These are phyloP conservation scores for Eupithecia dodoneata DNA, from an alignment of 2,888 invertebrate genomes.

Conservation along the genomic window DNA sequence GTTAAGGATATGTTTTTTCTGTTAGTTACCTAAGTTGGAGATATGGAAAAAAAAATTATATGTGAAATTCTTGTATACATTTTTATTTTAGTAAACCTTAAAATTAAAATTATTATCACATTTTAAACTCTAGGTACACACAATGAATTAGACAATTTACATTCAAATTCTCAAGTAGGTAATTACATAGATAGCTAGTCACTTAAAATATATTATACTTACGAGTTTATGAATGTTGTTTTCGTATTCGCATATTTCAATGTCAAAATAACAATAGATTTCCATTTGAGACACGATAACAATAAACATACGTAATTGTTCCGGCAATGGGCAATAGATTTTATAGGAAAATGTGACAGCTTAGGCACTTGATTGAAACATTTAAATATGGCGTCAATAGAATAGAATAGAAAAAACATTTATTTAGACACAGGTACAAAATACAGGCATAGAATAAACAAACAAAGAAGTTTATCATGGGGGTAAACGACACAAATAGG, in stretches of 20 bases:
- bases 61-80: not conserved
- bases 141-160: not conserved
- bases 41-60: too few relatives aligned
- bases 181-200: not conserved
- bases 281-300: not conserved
- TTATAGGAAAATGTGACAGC: not conserved
- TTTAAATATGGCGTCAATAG: not conserved
- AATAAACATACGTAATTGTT: not conserved
- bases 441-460: too few relatives aligned
- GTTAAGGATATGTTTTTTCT: too few relatives aligned
- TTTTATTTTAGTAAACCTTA: not conserved
- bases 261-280: not conserved
- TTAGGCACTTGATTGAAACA: not conserved
- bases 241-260: not conserved
- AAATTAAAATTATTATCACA: not conserved
- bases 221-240: not conserved
- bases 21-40: too few relatives aligned
- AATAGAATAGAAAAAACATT: too few relatives aligned
- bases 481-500: too few relatives aligned
- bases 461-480: too few relatives aligned
- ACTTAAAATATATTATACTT: not conserved
- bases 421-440: too few relatives aligned
- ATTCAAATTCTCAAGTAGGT: not conserved
- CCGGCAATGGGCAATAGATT: not conserved
- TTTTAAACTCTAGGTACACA: not conserved